These are phyloP conservation scores for Epsilonema sp. DNA, from an alignment of 2,888 invertebrate genomes.

Conservation along the genomic window DNA sequence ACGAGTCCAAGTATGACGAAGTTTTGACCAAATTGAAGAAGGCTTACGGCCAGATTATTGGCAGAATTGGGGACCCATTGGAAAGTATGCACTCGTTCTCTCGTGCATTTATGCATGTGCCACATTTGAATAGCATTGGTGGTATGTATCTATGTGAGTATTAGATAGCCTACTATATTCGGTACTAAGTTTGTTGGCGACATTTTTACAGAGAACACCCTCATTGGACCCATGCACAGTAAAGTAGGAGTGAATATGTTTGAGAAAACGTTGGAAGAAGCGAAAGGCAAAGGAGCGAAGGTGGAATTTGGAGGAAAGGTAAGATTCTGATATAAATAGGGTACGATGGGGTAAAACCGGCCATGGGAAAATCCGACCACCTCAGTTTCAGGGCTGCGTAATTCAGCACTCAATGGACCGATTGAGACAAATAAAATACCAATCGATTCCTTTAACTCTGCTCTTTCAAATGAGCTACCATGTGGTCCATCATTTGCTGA, in stretches of 20 bases:
- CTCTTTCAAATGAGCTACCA: too few species aligned
- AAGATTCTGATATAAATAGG: too few species aligned
- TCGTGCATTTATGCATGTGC: too few species aligned
- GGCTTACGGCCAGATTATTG: conserved; percentile 51
- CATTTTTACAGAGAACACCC: conserved; percentile 37
- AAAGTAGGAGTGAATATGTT: conserved; percentile 47
- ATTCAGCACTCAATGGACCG: too few species aligned
- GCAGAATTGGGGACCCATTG: conserved; percentile 69
- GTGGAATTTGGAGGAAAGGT: conserved; percentile 40
- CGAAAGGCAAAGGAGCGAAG: conserved; percentile 34
- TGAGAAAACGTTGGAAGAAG: conserved; percentile 46
- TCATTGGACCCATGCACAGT: conserved; percentile 79
- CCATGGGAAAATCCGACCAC: too few species aligned
- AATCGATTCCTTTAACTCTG: too few species aligned
- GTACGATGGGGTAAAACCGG: too few species aligned
- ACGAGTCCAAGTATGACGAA: conserved; percentile 46
- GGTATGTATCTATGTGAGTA: too few species aligned
- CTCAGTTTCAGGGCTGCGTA: too few species aligned
- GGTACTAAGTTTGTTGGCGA: neutral
- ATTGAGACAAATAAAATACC: too few species aligned
- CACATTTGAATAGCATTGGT: too few species aligned
- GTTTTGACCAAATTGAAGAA: conserved; percentile 51
- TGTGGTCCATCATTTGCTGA: too few species aligned
- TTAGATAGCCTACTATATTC: neutral
- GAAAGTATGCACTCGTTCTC: conserved; percentile 38